Percentiles rank a stretch among this genome's conserved stretches.
phyloP scores from a whole-genome alignment of 2,113 vertebrate genomes.

The Bubalus kerabau region DNA sequence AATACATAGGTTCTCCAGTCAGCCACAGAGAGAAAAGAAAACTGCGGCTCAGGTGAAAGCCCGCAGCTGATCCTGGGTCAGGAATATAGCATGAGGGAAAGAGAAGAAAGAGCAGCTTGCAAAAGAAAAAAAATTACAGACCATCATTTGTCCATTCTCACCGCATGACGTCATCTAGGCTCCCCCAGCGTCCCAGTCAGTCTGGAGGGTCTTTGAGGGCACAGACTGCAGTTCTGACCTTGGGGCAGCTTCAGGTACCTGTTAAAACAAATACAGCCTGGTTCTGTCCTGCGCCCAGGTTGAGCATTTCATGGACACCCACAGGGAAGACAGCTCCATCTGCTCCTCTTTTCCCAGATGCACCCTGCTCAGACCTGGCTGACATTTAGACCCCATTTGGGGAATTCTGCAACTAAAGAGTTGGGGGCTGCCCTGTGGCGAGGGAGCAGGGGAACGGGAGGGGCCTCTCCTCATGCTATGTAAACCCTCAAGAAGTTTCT shows the following conservation, averaged over 20 bases:
- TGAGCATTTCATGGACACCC: not conserved
- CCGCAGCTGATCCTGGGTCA: not conserved
- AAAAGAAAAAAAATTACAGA: not conserved
- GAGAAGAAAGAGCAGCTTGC: not conserved
- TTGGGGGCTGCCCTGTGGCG: not conserved
- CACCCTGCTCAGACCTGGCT: not conserved
- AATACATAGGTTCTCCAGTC: not conserved
- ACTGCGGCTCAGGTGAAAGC: not conserved
- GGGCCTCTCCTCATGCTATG: not conserved
- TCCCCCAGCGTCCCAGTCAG: not conserved
- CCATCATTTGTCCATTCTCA: not conserved
- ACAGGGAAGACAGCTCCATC: not conserved
- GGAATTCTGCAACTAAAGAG: not conserved
- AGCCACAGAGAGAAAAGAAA: not conserved
- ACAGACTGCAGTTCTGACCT: not conserved
- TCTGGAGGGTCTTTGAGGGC: not conserved
- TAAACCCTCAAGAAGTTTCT: not conserved
- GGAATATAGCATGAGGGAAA: not conserved
- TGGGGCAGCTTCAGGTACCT: not conserved
- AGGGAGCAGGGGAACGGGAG: not conserved
- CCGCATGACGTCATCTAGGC: not conserved
- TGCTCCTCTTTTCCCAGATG: not conserved
- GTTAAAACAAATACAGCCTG: rapidly evolving
- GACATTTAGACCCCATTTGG: not conserved
- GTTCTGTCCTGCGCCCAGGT: not conserved